A percentile compares a stretch with the other conserved stretches of the same genome.
Evolutionary conservation across 1,140 invertebrate species (phyloP).

Genomic region (Pemphigus obesinymphae): DNA sequence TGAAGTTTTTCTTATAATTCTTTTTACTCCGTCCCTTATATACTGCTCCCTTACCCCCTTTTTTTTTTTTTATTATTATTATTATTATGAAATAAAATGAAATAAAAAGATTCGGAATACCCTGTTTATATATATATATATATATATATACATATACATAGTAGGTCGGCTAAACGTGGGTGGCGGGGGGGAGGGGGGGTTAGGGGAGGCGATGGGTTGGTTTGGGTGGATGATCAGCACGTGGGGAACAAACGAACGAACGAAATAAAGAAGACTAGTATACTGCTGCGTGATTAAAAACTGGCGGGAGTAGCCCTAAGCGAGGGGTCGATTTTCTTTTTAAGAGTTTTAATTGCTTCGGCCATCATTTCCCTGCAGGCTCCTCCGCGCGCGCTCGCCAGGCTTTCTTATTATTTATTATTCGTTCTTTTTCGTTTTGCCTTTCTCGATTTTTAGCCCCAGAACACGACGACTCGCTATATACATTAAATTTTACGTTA

Average conservation of each 20-base stretch:
- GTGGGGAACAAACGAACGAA: conserved; percentile 19
- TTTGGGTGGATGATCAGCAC: neutral
- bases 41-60: too few species aligned
- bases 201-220: neutral
- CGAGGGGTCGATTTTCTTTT: conserved; percentile 48
- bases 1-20: conserved; percentile 36
- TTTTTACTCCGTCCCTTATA: neutral
- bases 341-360: conserved; percentile 49
- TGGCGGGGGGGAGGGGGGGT: neutral
- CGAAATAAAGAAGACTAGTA: conserved; percentile 43
- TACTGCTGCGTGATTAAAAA: conserved; percentile 46
- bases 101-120: conserved; percentile 26
- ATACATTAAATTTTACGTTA: too few species aligned
- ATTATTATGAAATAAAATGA: conserved; percentile 15
- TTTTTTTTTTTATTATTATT: neutral
- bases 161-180: neutral
- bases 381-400: conserved; percentile 17
- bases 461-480: conserved; percentile 8
- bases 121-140: too few species aligned
- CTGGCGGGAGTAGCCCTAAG: conserved; percentile 38
- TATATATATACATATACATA: too few species aligned
- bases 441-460: conserved; percentile 32
- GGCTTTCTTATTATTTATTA: conserved; percentile 46
- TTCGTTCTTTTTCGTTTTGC: conserved; percentile 43
- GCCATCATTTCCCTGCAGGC: conserved; percentile 47